Evolutionary conservation across 2,113 vertebrate genomes (phyloP), one percentile per base, ranked within the genome.

Genomic region (Urocolius indicus): DNA sequence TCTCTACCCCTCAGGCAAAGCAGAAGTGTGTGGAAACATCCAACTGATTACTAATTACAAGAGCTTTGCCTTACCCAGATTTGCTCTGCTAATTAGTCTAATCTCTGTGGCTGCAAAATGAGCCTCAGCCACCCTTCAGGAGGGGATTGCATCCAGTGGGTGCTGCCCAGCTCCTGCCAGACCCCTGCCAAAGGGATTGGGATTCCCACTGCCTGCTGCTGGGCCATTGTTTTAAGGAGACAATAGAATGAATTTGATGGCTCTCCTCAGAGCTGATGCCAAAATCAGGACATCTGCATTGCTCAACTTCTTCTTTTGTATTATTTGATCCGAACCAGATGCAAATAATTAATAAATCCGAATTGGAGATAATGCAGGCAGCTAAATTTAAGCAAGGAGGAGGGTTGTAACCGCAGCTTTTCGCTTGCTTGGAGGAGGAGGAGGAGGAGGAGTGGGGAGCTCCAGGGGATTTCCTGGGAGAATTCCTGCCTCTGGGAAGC

Each of bases 1-100:
- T 67, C 78, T 21, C 63, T 16, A 19, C 36, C 80, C 92, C 83
- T 61, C 80, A n/a, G 92, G 90, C 85, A 58, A 92, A 79, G 79
- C 73, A 68, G 73, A 68, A 76, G 54, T 11, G 59, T 16, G 21
- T 80, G 75, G 71, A 87, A 95, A 92, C 93, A 89, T 93, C 79
- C 87, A 52, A 55, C 85, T 36, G 72, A 72, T 86, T 87, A 78
- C 92, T 95, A 96, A 97, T 95, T 95, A 94, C 69, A 8, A 55
- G 49, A 75, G 88, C 87, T 72, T 20, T 20, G 74, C 87, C 74
- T 91, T 30, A 81, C 67, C 66, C 95, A 87, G 91, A 95, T 93
- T 93, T 87, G 92, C 87, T 84, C 86, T 61, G 86, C 95, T 97
- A 96, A 96, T 97, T 95, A 93, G 83, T 91, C 75, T 88, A 67